Evolutionary conservation across 2,888 invertebrate species (phyloP), one percentile per base, ranked within the genome.

Genomic region (Mellilla xanthometata): DNA sequence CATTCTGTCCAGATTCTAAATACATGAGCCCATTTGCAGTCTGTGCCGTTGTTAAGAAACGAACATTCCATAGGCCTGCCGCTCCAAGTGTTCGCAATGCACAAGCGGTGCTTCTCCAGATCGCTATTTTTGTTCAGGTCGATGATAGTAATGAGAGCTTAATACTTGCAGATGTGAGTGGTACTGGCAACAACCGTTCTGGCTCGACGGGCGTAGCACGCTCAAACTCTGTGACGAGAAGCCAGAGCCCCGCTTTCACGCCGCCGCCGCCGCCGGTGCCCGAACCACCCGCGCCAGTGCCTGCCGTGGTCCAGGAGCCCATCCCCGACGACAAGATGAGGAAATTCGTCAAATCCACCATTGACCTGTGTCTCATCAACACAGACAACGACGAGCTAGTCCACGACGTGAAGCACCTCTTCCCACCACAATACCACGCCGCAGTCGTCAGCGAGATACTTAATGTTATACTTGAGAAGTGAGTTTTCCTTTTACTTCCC

Each of bases 401-500:
- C 0, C 52, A 60, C 8, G 83, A 87, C 34, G 62, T 85, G 22
- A 80, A 80, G 38, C 70, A 72, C 11, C 53, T 70, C 0, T 80
- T 78, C 60, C 59, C 66, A 33, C 61, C 75, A 0, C 72, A 83
- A 47, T 76, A 78, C 41, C 85, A 88, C 48, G 79, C 82, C 9
- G 80, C 74, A 19, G 65, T 84, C 26, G 64, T 86, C 29, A 72
- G 64, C 19, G 85, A 85, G 68, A 82, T 86, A 44, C 59, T 85
- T 22, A 82, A 79, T 56, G 56, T 84, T 38, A 75, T 75, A 3
- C 57, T 85, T 13, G 87, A 87, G 54, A 86, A 80, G 88, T 88
- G 59, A 72, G 82, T 35, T 15, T 12, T 2, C n/a, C 1, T n/a
- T 10, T 9, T 28, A 13, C 1, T 10, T 28, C 1, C 9, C 2